Percentiles rank a stretch among this genome's conserved stretches.
Conservation (phyloP, 2,888 invertebrate genomes). For the Julus scanicus region DNA sequence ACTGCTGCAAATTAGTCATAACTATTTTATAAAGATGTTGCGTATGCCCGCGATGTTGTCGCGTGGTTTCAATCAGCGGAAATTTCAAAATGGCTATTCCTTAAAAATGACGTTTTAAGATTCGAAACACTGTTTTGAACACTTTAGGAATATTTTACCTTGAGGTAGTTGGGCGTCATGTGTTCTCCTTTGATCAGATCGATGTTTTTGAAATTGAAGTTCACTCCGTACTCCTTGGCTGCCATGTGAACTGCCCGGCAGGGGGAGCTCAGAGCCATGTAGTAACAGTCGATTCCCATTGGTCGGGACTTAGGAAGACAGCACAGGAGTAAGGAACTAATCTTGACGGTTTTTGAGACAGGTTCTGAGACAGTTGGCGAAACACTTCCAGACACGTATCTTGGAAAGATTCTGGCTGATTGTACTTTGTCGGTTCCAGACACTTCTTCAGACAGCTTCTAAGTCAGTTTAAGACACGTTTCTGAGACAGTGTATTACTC, state of each 20-base stretch:
- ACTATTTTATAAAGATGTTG: too few relatives aligned
- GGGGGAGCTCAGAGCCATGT: constrained; percentile 39
- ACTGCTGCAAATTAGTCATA: too few relatives aligned
- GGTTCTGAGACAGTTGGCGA: background rate
- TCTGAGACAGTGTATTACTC: background rate
- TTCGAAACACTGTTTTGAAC: too few relatives aligned
- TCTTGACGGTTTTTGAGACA: background rate
- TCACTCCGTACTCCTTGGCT: constrained; percentile 25
- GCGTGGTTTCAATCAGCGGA: too few relatives aligned
- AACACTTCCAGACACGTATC: too few relatives aligned
- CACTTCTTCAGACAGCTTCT: too few relatives aligned
- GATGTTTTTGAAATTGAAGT: constrained; percentile 16
- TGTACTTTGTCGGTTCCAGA: too few relatives aligned
- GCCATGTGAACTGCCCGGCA: constrained; percentile 52
- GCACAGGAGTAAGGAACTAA: background rate
- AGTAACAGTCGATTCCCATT: constrained; percentile 51
- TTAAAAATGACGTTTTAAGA: too few relatives aligned
- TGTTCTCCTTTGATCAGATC: constrained; percentile 44
- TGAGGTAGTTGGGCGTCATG: constrained; percentile 31
- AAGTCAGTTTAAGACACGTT: background rate
- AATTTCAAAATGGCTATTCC: too few relatives aligned
- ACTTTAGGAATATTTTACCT: background rate
- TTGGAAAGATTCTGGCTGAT: too few relatives aligned
- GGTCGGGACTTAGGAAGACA: background rate
- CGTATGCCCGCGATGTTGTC: too few relatives aligned